phyloP scores from a whole-genome alignment of 2,888 invertebrate genomes.

The Drosophila subsilvestris region DNA sequence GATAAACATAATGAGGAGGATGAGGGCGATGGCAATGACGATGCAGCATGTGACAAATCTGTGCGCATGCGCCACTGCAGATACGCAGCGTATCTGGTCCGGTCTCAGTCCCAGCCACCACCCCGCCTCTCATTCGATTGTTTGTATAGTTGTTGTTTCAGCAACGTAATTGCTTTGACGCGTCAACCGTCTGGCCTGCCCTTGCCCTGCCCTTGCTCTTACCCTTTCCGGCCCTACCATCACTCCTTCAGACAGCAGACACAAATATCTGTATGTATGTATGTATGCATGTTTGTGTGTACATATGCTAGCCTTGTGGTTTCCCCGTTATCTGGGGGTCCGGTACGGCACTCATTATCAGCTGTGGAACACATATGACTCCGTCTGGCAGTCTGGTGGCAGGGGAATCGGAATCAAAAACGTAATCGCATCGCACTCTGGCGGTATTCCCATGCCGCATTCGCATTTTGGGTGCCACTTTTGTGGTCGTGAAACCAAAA shows the following conservation, averaged over 20 bases:
- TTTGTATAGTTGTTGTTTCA: slow-evolving; percentile 9
- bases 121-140: slow-evolving; percentile 1
- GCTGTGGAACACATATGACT: slow-evolving; percentile 22
- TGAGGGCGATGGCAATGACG: slow-evolving; percentile 1
- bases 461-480: slow-evolving; percentile 26
- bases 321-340: slow-evolving; percentile 27
- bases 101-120: slow-evolving; percentile 13
- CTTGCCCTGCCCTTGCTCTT: slow-evolving; percentile 12
- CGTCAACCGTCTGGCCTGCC: slow-evolving; percentile 6
- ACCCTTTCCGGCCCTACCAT: neutral
- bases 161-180: slow-evolving; percentile 1
- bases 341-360: slow-evolving; percentile 25
- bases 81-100: slow-evolving; percentile 32
- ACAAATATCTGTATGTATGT: neutral
- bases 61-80: slow-evolving; percentile 35
- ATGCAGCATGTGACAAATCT: slow-evolving; percentile 26
- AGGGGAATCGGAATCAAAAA: neutral
- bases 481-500: neutral
- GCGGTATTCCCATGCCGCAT: slow-evolving; percentile 42
- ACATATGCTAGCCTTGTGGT: neutral
- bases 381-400: neutral
- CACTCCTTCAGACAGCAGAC: neutral
- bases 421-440: slow-evolving; percentile 7
- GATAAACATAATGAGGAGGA: slow-evolving; percentile 41
- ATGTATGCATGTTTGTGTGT: no score